Evolutionary conservation across 2,888 invertebrate species (phyloP), one percentile per base, ranked within the genome.

Genomic region (Lumbricus terrestris): DNA sequence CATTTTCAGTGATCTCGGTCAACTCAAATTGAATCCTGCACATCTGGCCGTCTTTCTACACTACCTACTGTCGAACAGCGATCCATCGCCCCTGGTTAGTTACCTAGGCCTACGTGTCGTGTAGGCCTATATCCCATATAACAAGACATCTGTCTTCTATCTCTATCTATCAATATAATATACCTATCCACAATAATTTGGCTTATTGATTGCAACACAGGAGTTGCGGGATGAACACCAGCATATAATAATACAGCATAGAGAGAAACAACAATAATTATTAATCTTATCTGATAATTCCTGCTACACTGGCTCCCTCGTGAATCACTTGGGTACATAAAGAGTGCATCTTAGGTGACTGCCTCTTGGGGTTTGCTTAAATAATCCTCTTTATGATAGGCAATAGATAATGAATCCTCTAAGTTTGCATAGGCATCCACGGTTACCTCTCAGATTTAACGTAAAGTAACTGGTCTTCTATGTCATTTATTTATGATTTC

Each of bases 31-130:
- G 94, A 97, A 97, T 91, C 97, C 97, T 92, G 98, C 98, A 91
- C 97, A 99, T 95, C 96, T 98, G 93, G 98, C 99, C 91, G 98
- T 99, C 90, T 97, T 99, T 95, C 97, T 98, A 94, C 89, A 90
- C 54, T 98, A 97, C 95, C 96, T 98, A 92, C 95, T 97, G 93
- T 97, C 97, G 82, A 97, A 97, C 95, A 97, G 97, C 93, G 97
- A 97, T 95, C 97, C 97, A 85, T 96, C 97, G 93, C 96, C 96
- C 94, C 95, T 97, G 95, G 97, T 97, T 94, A 95, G 96, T 38
- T 11, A 23, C 38, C 33, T 29, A 11, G 34, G 40, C 40, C 40
- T 40, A 94, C 95, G 96, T 38, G 23, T 16, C 38, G 13, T n/a
- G n/a, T 29, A 15, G 34, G 18, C 42, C 35, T n/a, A n/a, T n/a